Base-by-base conservation (phyloP, 2,797 vertebrate genomes). In the Pangasius djambal region DNA sequence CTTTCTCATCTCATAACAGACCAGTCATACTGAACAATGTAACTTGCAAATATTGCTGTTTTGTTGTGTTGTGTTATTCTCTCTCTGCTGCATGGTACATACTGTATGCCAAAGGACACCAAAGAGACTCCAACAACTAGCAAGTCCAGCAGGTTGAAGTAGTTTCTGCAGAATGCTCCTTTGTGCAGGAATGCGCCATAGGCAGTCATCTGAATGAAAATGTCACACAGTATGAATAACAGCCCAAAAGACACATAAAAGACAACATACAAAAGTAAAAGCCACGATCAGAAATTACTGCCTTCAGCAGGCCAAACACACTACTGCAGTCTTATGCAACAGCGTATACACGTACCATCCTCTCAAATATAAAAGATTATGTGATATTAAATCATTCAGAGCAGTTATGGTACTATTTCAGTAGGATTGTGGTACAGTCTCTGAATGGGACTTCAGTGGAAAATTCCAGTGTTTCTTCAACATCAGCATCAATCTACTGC, bases 51-150 rank as follows among this genome's bases (percentile, higher is more conserved):
- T 61, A 37, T 18, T 63, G 34, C 31, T 12, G 20, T 15, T 7
- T 9, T n/a, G 12, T 18, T 79, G n/a, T 81, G 18, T 12, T 37
- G 52, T 67, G 59, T 34, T 67, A 34, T 25, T 79, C 44, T 34
- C 9, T 22, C 2, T 34, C 40, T 16, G 57, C 3, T 70, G 78
- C 63, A n/a, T 4, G 50, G 83, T 95, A 98, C 98, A 92, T 96
- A 99, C 99, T 99, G 97, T 94, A 99, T 98, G 90, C 98, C 98
- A 87, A 99, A 99, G n/a, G 99, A 99, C 67, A 99, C 97, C 93
- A 99, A 96, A 87, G 99, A 99, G 79, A 99, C 98, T 1, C 98
- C 98, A 20, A 99, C 99, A 1, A 99, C 99, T 94, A 99, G 96
- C 95, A 99, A 96, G 93, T 99, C 99, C 94, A 99, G 93, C 90